Evolutionary conservation across 1,140 invertebrate species (phyloP).

Genomic region (Drosophila saltans): DNA sequence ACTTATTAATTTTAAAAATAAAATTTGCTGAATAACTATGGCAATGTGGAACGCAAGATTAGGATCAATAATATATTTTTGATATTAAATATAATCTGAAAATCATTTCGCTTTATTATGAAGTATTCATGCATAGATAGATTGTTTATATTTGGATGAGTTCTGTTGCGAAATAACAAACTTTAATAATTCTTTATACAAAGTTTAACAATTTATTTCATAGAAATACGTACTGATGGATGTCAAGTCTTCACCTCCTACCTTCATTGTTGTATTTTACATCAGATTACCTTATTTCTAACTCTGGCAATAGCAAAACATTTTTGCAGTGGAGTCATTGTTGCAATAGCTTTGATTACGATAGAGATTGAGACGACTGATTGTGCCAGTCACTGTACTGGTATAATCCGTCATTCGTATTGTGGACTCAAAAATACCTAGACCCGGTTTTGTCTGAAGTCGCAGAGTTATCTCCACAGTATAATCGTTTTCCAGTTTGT

Average conservation of each 20-base stretch:
- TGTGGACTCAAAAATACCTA: constrained; percentile 90
- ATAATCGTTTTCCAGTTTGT: constrained; percentile 82
- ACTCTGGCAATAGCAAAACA: constrained; percentile 90
- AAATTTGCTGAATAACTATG: too few species aligned
- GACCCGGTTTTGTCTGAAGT: constrained; percentile 87
- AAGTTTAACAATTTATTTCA: constrained; percentile 40
- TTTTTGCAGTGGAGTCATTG: constrained; percentile 88
- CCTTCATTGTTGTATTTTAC: too few species aligned
- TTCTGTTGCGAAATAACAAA: constrained; percentile 21
- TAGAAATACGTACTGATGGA: constrained; percentile 47
- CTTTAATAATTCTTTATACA: constrained; percentile 41
- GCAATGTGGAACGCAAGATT: background rate
- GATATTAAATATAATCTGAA: too few species aligned
- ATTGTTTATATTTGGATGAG: constrained; percentile 9
- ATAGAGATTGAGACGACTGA: constrained; percentile 93
- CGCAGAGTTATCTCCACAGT: constrained; percentile 87
- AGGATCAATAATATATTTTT: too few species aligned
- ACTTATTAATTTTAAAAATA: too few species aligned
- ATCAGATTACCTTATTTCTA: constrained; percentile 32
- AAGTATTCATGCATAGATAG: constrained; percentile 22
- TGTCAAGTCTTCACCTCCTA: constrained; percentile 43
- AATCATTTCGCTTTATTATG: constrained; percentile 24
- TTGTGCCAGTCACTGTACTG: constrained; percentile 86
- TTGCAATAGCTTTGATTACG: constrained; percentile 91
- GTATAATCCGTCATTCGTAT: constrained; percentile 84